Evolutionary conservation across 1,140 invertebrate genomes (phyloP), one percentile per base, ranked within the genome.

Genomic region (Apis laboriosa): DNA sequence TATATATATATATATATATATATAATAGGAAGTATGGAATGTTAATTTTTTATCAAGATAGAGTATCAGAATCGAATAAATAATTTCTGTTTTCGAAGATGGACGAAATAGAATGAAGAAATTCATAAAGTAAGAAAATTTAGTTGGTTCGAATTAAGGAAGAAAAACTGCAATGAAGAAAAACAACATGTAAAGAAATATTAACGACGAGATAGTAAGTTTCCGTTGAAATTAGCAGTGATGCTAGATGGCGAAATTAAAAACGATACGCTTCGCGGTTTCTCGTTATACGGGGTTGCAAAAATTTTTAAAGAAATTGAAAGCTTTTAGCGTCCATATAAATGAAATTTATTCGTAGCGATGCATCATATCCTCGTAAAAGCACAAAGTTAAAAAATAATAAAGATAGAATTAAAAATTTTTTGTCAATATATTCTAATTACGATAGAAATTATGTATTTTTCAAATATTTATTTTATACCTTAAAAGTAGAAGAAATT

Each of bases 301-400:
- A n/a, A 19, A 60, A 49, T 74, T 74, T 58, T 34, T 2, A 21
- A 43, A 58, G 71, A 58, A 73, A 73, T 73, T 73, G 24, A 73
- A 73, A 55, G 71, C 53, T 73, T 73, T 56, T 17, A 56, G 11
- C 24, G 53, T 55, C 19, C 71, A 12, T 34, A 51, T 3, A 21
- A 56, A 53, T 58, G 43, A 66, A 79, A 55, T 66, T 79, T 66
- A 55, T 74, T 83, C n/a, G 34, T 43, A 68, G 43, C 66, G 43
- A 49, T n/a, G 34, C 66, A 19, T 66, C 34, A 11, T 9, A 9
- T 43, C 4, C 19, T 11, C 17, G 64, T 66, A 43, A 68, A 68
- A 49, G 66, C 34, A 49, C 28, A 21, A 11, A 43, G 66, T 11
- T 7, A 3, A 34, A n/a, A 68, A 19, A n/a, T n/a, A 49, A 66